Conservation (phyloP, 2,888 invertebrate species). For the Tineola bisselliella region DNA sequence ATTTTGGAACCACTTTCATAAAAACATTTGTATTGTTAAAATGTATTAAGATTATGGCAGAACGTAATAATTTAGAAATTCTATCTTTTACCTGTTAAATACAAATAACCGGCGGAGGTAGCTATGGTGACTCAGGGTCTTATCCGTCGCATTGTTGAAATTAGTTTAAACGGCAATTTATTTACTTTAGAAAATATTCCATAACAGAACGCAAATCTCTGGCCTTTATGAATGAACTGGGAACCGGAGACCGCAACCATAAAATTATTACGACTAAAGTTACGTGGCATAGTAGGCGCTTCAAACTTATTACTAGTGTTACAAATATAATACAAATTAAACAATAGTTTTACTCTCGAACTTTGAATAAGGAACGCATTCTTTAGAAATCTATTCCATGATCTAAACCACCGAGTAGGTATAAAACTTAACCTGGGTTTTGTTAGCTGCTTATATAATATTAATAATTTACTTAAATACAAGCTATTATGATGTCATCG, state of each 20-base stretch:
- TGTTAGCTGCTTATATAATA: too few species aligned
- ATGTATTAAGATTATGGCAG: too few species aligned
- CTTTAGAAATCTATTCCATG: too few species aligned
- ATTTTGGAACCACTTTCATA: too few species aligned
- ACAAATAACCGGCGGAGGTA: background rate
- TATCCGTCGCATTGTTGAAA: background rate
- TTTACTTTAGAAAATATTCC: background rate
- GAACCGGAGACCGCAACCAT: conserved; percentile 11
- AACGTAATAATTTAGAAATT: too few species aligned
- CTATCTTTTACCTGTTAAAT: background rate
- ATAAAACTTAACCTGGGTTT: too few species aligned
- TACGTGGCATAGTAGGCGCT: background rate
- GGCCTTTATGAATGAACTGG: conserved; percentile 7
- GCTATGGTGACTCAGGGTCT: background rate
- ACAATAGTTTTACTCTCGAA: background rate
- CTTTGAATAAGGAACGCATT: too few species aligned
- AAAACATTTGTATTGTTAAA: too few species aligned
- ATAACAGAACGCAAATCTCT: background rate
- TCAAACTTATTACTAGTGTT: background rate
- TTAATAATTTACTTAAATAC: too few species aligned
- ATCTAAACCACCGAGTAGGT: too few species aligned
- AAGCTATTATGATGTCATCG: too few species aligned
- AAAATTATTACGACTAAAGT: conserved; percentile 10
- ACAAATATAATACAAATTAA: background rate
- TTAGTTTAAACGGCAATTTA: background rate